phyloP scores from a whole-genome alignment of 2,797 vertebrate genomes.

The Sebastes taczanowskii region DNA sequence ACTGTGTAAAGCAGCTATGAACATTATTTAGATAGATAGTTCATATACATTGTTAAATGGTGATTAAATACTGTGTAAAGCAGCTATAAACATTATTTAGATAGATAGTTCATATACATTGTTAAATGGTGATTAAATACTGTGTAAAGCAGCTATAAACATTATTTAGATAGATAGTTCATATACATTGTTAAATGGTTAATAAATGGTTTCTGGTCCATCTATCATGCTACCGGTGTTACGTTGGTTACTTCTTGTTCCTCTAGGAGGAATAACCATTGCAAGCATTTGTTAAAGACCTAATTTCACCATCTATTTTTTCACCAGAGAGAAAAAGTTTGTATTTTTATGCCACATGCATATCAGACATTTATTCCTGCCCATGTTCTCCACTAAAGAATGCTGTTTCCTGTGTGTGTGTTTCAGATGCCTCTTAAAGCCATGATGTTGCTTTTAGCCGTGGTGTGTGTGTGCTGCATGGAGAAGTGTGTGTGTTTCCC shows the following conservation, averaged over 20 bases:
- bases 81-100: no score
- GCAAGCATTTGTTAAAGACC: neutral
- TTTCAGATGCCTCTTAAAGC: conserved; percentile 32
- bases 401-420: neutral
- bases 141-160: no score
- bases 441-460: neutral
- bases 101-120: no score
- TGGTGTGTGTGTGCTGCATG: conserved; percentile 10
- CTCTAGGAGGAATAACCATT: neutral
- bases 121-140: no score
- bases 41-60: no score
- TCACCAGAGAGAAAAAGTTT: neutral
- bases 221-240: neutral
- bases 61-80: no score
- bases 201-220: no score
- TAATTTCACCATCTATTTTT: neutral
- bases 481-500: conserved; percentile 36
- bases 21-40: no score
- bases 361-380: neutral
- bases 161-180: no score
- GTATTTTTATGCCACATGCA: neutral
- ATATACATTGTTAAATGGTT: no score
- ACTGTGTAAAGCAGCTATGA: no score
- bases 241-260: neutral
- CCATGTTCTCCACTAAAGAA: neutral